A percentile compares a stretch with the other conserved stretches of the same genome.
Evolutionary conservation across 2,888 invertebrate species (phyloP).

Genomic region (Dicranocentrus wangi): DNA sequence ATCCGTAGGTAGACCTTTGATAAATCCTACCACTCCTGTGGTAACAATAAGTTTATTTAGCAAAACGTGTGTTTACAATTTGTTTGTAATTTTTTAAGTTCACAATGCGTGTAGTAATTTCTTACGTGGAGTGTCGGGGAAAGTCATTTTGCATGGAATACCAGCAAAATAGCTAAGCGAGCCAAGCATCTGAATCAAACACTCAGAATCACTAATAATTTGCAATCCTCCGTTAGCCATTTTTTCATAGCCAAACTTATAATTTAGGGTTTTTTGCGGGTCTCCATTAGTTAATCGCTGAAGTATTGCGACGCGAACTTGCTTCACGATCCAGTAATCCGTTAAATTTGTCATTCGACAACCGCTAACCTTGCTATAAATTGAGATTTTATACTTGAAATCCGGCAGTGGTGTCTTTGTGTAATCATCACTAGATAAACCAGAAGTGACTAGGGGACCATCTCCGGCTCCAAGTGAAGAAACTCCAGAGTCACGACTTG

Average conservation of each 20-base stretch:
- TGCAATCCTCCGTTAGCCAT: slow-evolving; percentile 68
- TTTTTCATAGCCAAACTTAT: slow-evolving; percentile 68
- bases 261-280: slow-evolving; percentile 29
- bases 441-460: background rate
- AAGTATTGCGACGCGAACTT: slow-evolving; percentile 60
- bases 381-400: slow-evolving; percentile 66
- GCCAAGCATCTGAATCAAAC: slow-evolving; percentile 55
- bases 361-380: slow-evolving; percentile 68
- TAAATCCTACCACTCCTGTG: slow-evolving; percentile 68
- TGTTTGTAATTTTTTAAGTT: too few species aligned
- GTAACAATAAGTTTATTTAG: too few species aligned
- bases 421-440: background rate
- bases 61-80: too few species aligned
- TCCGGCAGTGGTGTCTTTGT: background rate
- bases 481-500: slow-evolving; percentile 48
- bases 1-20: slow-evolving; percentile 63
- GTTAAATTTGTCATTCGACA: slow-evolving; percentile 67
- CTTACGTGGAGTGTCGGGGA: slow-evolving; percentile 67
- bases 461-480: slow-evolving; percentile 20
- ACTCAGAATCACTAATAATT: slow-evolving; percentile 60
- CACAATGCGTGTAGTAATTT: too few species aligned
- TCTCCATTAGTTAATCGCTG: slow-evolving; percentile 58
- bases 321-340: slow-evolving; percentile 66
- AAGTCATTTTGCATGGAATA: slow-evolving; percentile 65
- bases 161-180: slow-evolving; percentile 59